phyloP scores from a whole-genome alignment of 2,113 vertebrate species.

The Oncorhynchus mykiss region DNA sequence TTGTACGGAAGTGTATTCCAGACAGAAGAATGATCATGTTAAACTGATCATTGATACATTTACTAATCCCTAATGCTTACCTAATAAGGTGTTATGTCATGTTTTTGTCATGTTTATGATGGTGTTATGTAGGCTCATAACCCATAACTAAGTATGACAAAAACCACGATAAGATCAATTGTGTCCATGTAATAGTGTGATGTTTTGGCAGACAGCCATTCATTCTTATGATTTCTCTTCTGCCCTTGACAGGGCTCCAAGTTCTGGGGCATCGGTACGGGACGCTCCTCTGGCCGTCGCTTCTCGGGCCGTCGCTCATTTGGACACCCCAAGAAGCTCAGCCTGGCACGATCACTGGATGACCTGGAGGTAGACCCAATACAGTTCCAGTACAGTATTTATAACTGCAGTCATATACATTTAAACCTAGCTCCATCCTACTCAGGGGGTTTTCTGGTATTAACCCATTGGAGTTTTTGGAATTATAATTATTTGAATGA shows the following conservation, averaged over 20 bases:
- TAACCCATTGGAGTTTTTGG: background rate
- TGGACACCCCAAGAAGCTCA: slow-evolving; percentile 80
- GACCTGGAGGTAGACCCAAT: slow-evolving; percentile 84
- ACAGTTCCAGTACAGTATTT: background rate
- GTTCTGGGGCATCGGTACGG: slow-evolving; percentile 72
- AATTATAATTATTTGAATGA: background rate
- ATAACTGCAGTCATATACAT: background rate
- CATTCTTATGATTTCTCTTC: slow-evolving; percentile 5
- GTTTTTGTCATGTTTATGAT: too few relatives aligned
- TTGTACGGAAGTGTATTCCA: too few relatives aligned
- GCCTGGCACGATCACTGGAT: slow-evolving; percentile 88
- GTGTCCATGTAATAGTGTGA: too few relatives aligned
- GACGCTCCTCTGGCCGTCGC: slow-evolving; percentile 77
- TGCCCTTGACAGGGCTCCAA: slow-evolving; percentile 73
- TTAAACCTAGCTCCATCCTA: background rate
- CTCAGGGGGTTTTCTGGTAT: background rate
- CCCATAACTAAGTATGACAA: too few relatives aligned
- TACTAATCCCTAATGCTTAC: too few relatives aligned
- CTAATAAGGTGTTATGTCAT: too few relatives aligned
- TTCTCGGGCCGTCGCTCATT: slow-evolving; percentile 70
- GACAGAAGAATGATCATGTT: too few relatives aligned
- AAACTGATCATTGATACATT: too few relatives aligned
- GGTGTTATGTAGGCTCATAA: too few relatives aligned
- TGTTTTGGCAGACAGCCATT: too few relatives aligned
- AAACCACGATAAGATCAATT: too few relatives aligned